Percentiles rank a stretch among this genome's conserved stretches.
Evolutionary conservation across 2,888 invertebrate species (phyloP).

Genomic region (Stenotaenia linearis): DNA sequence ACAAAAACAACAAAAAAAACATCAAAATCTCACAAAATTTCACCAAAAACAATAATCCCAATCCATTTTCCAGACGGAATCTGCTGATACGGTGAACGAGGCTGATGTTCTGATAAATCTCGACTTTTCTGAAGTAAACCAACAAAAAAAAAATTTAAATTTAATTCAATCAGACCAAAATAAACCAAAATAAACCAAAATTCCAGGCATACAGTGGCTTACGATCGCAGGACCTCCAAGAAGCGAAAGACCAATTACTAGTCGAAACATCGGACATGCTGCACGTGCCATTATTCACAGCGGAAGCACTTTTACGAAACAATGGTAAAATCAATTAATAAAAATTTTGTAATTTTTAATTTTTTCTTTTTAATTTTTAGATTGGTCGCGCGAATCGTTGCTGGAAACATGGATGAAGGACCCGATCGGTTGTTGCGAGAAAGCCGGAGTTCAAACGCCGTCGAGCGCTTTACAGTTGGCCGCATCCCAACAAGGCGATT

Average conservation of each 20-base stretch:
- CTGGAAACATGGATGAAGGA: constrained; percentile 64
- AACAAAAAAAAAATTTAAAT: neutral
- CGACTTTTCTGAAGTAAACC: constrained; percentile 34
- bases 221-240: constrained; percentile 61
- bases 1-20: neutral
- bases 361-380: constrained; percentile 45
- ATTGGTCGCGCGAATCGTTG: constrained; percentile 62
- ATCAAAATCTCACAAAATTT: no score
- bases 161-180: no score
- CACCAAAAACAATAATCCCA: neutral
- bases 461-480: constrained; percentile 48
- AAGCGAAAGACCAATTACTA: constrained; percentile 62
- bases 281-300: constrained; percentile 62
- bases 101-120: constrained; percentile 45
- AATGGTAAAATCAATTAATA: constrained; percentile 52
- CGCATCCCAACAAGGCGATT: constrained; percentile 33
- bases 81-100: constrained; percentile 50
- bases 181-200: no score
- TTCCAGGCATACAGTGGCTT: constrained; percentile 55
- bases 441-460: constrained; percentile 61
- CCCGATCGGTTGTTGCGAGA: constrained; percentile 59
- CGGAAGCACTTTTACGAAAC: constrained; percentile 61
- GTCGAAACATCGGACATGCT: constrained; percentile 67
- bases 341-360: neutral
- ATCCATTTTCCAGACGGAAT: constrained; percentile 49